These are phyloP conservation scores for Pentalonia nigronervosa DNA, from an alignment of 1,140 invertebrate genomes.

Conservation along the genomic window DNA sequence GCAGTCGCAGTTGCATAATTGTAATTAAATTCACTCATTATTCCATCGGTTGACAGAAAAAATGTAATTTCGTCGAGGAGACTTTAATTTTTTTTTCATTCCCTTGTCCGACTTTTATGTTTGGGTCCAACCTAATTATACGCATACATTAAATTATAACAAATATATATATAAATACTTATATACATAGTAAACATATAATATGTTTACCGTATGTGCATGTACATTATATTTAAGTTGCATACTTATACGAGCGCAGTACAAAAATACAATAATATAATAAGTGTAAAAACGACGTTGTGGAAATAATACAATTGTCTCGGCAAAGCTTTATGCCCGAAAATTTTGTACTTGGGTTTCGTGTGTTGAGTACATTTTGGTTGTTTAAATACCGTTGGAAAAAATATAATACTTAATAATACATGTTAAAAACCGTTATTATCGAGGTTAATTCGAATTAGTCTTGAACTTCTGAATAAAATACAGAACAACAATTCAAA, in stretches of 20 bases:
- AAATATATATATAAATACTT: not conserved
- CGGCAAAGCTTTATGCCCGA: not conserved
- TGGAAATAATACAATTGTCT: not conserved
- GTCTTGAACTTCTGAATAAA: not conserved
- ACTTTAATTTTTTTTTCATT: not conserved
- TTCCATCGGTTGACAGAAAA: not conserved
- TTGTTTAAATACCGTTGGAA: not conserved
- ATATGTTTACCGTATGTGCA: not conserved
- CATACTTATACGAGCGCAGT: not conserved
- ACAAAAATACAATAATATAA: not conserved
- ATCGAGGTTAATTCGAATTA: not conserved
- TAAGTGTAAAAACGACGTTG: not conserved
- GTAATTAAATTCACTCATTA: constrained; percentile 23
- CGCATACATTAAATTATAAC: not conserved
- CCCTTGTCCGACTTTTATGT: constrained; percentile 6
- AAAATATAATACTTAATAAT: not conserved
- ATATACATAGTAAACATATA: too few relatives aligned
- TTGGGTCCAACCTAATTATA: not conserved
- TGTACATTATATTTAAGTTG: not conserved
- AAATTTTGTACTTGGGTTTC: not conserved
- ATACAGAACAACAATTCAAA: not conserved
- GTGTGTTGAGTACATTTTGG: not conserved
- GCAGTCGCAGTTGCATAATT: not conserved
- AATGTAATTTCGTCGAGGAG: not conserved
- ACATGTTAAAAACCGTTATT: not conserved